A percentile compares a stretch with the other conserved stretches of the same genome.
Conservation (phyloP, 1,140 invertebrate species). For the Vollenhovia emeryi region DNA sequence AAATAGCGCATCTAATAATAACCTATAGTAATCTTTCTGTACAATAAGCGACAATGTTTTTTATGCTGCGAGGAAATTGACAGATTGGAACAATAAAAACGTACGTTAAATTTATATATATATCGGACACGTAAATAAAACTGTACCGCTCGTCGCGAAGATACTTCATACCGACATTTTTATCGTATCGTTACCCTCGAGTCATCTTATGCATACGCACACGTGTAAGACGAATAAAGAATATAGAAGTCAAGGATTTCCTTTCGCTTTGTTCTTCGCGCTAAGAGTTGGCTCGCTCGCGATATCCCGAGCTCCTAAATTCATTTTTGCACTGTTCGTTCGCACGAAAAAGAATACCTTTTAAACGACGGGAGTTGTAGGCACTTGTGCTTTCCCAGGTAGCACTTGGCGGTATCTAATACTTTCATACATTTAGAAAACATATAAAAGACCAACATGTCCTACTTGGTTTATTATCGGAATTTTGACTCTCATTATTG, state of each 20-base stretch:
- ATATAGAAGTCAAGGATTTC: neutral
- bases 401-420: no score
- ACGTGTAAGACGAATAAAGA: neutral
- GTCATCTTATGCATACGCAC: neutral
- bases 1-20: neutral
- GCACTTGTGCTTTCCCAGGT: no score
- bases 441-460: no score
- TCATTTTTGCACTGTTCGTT: slow-evolving; percentile 45
- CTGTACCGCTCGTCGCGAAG: no score
- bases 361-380: no score
- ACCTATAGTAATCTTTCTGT: neutral
- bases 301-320: slow-evolving; percentile 31
- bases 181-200: neutral
- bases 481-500: no score
- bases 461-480: no score
- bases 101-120: neutral
- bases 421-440: no score
- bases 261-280: neutral
- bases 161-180: slow-evolving; percentile 14
- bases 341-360: no score
- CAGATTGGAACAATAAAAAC: neutral
- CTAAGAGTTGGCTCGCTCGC: neutral
- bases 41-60: neutral
- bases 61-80: neutral
- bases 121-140: neutral